phyloP scores from a whole-genome alignment of 2,797 vertebrate species.

The Eidolon dupreanum region DNA sequence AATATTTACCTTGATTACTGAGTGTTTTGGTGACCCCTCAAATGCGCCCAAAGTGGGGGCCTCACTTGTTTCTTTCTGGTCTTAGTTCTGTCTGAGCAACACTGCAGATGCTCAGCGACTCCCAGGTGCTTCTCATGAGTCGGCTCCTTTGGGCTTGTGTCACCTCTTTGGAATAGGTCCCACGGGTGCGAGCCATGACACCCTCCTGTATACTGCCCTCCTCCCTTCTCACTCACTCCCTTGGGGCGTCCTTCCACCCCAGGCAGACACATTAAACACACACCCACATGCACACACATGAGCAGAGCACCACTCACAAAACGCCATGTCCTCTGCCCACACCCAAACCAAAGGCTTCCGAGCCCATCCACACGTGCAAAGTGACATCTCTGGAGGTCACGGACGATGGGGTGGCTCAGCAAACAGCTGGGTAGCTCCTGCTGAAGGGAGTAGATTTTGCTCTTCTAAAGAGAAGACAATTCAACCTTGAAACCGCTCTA shows the following conservation, averaged over 20 bases:
- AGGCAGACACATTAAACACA: background rate
- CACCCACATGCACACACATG: background rate
- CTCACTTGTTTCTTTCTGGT: background rate
- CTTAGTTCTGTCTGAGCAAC: background rate
- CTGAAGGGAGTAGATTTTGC: background rate
- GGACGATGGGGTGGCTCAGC: rapidly evolving
- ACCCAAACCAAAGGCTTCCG: background rate
- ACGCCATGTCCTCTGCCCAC: background rate
- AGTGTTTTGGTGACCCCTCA: background rate
- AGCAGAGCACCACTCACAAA: background rate
- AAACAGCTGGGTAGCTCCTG: background rate
- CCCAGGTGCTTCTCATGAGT: background rate
- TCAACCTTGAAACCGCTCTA: background rate
- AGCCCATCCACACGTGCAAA: rapidly evolving
- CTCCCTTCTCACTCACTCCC: background rate
- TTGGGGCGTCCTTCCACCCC: rapidly evolving
- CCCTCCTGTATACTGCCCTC: background rate
- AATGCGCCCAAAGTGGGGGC: no score
- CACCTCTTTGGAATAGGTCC: background rate
- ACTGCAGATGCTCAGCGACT: background rate
- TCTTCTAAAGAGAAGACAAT: background rate
- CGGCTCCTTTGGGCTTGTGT: background rate
- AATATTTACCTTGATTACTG: background rate
- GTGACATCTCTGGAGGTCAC: background rate
- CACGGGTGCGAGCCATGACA: background rate